phyloP scores from a whole-genome alignment of 2,888 invertebrate species.

The Panzeria rudis region DNA sequence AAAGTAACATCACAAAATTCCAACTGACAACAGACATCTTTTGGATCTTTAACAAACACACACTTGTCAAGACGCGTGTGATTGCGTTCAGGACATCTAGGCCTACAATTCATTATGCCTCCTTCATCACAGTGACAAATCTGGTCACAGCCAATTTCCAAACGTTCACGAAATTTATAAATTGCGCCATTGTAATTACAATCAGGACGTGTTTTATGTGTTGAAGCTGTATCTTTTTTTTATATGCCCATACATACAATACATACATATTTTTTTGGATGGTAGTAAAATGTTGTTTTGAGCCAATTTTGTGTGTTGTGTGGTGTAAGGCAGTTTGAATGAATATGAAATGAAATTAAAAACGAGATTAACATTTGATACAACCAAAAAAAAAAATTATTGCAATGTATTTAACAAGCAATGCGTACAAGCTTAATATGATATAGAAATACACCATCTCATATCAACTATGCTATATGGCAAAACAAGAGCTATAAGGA shows the following conservation, averaged over 20 bases:
- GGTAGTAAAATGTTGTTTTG: conserved; percentile 40
- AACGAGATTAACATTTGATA: conserved; percentile 65
- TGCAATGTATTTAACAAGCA: conserved; percentile 32
- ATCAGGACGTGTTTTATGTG: conserved; percentile 78
- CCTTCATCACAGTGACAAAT: conserved; percentile 90
- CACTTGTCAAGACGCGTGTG: conserved; percentile 88
- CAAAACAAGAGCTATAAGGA: conserved; percentile 5
- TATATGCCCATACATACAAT: background rate
- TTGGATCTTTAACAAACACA: conserved; percentile 91
- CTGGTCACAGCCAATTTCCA: conserved; percentile 92
- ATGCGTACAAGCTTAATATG: conserved; percentile 40
- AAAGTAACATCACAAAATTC: conserved; percentile 94
- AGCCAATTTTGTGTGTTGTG: conserved; percentile 40
- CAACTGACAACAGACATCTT: conserved; percentile 93
- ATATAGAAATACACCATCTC: conserved; percentile 13
- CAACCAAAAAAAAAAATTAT: conserved; percentile 22
- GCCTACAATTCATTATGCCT: conserved; percentile 89
- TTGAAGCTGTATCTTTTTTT: conserved; percentile 72
- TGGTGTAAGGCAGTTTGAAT: conserved; percentile 61
- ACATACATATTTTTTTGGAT: conserved; percentile 5
- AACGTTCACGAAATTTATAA: conserved; percentile 88
- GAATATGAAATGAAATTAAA: conserved; percentile 67
- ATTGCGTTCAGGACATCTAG: conserved; percentile 87
- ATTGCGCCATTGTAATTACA: conserved; percentile 86
- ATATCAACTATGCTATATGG: background rate